Base-by-base conservation (phyloP, 2,113 vertebrate species). In the Xiphorhynchus elegans region DNA sequence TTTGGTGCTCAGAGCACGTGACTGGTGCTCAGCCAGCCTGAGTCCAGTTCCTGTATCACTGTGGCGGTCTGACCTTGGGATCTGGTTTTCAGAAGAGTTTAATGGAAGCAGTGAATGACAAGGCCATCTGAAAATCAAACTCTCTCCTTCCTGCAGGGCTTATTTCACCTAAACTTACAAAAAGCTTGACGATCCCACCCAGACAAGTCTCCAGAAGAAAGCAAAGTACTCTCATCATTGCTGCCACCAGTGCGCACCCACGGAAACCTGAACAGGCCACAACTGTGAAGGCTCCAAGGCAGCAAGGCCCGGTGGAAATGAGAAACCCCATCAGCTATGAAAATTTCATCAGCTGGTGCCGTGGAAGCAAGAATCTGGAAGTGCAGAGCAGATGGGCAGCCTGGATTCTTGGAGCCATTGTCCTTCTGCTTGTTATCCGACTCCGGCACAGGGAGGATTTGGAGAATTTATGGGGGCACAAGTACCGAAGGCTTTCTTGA, bases 391-490 rank as follows among this genome's bases (percentile, higher is more conserved):
- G 98, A 98, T 98, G 98, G 98, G 93, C 97, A 98, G 98, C 98
- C 97, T 97, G 97, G 95, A 97, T 97, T 97, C 95, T 97, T 97
- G 97, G 93, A 96, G 97, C 96, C 94, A 98, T 98, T 98, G 97
- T 98, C 97, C 97, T 97, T 94, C 93, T 95, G 94, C 93, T 96
- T 98, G 98, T 98, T 97, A 98, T 97, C 97, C 90, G 98, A 98
- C 94, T 96, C 97, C 97, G 0, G 96, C 97, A 89, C 93, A 93
- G 96, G 93, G 96, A 96, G 89, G 97, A 90, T 91, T 96, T 96
- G 95, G 96, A 98, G 97, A 98, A 98, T 98, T 98, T 98, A 98
- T 98, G 85, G 97, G 97, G 94, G 87, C 93, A 97, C 80, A 97
- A 97, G 97, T 94, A 98, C 90, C 1, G 4, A 92, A 97, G 91